Base-by-base conservation (phyloP, 2,797 vertebrate genomes). In the Phrynocephalus guinanensis region DNA sequence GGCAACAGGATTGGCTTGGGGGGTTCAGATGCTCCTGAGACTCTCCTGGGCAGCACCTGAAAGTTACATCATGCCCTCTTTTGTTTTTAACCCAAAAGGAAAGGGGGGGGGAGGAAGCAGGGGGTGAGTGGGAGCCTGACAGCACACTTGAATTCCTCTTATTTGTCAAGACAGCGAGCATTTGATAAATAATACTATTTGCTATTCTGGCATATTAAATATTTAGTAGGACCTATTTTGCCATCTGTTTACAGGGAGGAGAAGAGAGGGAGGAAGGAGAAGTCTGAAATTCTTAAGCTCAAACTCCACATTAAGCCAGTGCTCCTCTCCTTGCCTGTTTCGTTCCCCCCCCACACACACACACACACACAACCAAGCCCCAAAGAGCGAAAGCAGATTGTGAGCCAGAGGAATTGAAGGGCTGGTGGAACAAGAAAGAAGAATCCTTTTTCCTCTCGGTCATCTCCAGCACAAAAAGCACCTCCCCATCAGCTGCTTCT, bases 171-270 rank as follows among this genome's bases (percentile, higher is more conserved):
- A 71, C 15, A n/a, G 78, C 78, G 68, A 71, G 78, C 85, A 33
- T 77, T 90, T 50, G 82, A 77, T 84, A 87, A 90, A 85, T 85
- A 85, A 81, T 76, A 82, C 60, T 85, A 85, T 87, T 20, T 79
- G 13, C 60, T 50, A 71, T 18, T 91, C 66, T 60, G 73, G 50
- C 26, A 33, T 63, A 24, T 88, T 84, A 89, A 91, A 88, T 82
- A 82, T 48, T 20, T 84, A 87, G 71, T 52, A 83, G 73, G 0
- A 0, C 81, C 72, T 85, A 15, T 88, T 91, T 84, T 89, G 77
- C 77, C 56, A 90, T 11, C 60, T 76, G 11, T 56, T 16, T 84
- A 48, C 38, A 85, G 24, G 79, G 3, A 52, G 68, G 79, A n/a
- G 3, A 24, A 15, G 15, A 3, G 44, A 81, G 50, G 38, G 83